These are phyloP conservation scores for Hycleus cichorii DNA, from an alignment of 1,140 invertebrate genomes.

Conservation along the genomic window DNA sequence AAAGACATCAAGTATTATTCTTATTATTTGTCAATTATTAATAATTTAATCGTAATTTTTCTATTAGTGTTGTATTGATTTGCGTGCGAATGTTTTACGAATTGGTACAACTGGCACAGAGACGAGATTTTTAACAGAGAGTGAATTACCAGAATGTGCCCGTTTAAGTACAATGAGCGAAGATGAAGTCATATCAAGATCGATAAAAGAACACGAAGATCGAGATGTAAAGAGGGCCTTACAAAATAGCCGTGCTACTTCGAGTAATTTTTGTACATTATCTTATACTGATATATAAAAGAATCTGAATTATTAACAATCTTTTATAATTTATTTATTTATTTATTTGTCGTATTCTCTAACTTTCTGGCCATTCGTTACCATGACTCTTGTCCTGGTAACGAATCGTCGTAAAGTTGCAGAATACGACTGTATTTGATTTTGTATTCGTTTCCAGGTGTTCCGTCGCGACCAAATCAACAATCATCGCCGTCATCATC, in stretches of 20 bases:
- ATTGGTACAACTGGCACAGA: constrained; percentile 95
- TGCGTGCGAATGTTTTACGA: constrained; percentile 79
- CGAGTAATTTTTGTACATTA: constrained; percentile 12
- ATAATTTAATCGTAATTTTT: constrained; percentile 3
- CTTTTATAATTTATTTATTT: neutral
- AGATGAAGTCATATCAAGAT: constrained; percentile 41
- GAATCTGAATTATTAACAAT: too few relatives aligned
- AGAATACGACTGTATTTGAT: neutral
- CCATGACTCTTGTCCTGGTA: neutral
- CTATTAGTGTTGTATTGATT: constrained; percentile 81
- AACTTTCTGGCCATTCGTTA: too few relatives aligned
- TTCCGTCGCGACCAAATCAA: constrained; percentile 4
- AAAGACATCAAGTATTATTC: constrained; percentile 74
- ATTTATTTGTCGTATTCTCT: neutral
- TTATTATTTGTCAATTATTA: neutral
- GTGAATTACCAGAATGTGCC: constrained; percentile 62
- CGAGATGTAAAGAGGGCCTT: constrained; percentile 55
- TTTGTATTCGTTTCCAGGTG: neutral
- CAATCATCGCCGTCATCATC: neutral
- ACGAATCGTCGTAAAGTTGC: neutral
- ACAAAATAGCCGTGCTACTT: constrained; percentile 44
- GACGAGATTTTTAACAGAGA: constrained; percentile 83
- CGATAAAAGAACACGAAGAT: constrained; percentile 53
- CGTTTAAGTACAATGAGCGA: constrained; percentile 34
- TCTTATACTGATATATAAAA: too few relatives aligned